phyloP scores from a whole-genome alignment of 1,140 invertebrate genomes.

The Eriosoma lanigerum region DNA sequence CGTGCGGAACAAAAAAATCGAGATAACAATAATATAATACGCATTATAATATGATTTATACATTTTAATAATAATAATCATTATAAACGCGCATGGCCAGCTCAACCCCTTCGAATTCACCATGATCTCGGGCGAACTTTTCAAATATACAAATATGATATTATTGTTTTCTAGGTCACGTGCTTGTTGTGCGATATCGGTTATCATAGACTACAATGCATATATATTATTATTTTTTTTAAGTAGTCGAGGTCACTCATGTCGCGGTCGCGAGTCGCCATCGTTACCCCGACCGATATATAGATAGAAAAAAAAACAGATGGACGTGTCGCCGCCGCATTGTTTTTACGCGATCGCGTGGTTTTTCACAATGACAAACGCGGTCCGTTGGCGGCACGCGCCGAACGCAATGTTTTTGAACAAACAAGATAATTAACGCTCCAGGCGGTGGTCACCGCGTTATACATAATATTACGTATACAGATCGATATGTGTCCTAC shows the following conservation, averaged over 20 bases:
- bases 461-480: too few species aligned
- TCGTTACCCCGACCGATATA: slow-evolving; percentile 6
- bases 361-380: slow-evolving; percentile 15
- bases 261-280: background rate
- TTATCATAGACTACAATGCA: background rate
- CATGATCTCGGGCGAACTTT: slow-evolving; percentile 3
- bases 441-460: background rate
- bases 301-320: background rate
- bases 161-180: background rate
- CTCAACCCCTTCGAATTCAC: slow-evolving; percentile 32
- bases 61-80: too few species aligned
- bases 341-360: background rate
- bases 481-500: background rate
- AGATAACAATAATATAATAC: too few species aligned
- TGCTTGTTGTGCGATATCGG: background rate
- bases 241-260: slow-evolving; percentile 13
- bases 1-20: too few species aligned
- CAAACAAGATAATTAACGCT: slow-evolving; percentile 24
- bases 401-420: background rate
- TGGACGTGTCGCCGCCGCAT: background rate
- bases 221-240: too few species aligned
- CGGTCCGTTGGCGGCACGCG: background rate
- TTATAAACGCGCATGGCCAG: slow-evolving; percentile 6
- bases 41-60: too few species aligned
- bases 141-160: background rate